Conservation (phyloP, 2,888 invertebrate genomes). For the Clepsis dumicolana region DNA sequence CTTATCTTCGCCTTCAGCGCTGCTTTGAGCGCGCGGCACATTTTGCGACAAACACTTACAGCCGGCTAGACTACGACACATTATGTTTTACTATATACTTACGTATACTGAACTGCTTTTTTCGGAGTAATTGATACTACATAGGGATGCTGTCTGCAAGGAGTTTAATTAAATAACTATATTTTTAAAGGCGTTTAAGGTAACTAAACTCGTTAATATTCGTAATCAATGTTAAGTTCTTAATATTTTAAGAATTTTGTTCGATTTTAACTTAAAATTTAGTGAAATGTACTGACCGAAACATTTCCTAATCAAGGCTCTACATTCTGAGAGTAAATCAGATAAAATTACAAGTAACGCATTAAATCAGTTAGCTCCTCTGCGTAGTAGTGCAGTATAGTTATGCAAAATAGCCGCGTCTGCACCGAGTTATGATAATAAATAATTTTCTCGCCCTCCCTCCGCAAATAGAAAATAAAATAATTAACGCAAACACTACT, state of each 20-base stretch:
- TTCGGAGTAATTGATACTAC: background rate
- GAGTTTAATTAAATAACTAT: background rate
- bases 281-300: background rate
- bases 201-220: background rate
- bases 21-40: background rate
- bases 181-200: background rate
- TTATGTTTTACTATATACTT: conserved; percentile 7
- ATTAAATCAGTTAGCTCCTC: too few species aligned
- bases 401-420: too few species aligned
- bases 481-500: too few species aligned
- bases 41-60: conserved; percentile 31
- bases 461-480: too few species aligned
- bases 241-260: background rate
- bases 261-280: background rate
- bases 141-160: background rate
- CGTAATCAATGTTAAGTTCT: background rate
- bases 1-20: background rate
- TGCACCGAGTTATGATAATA: too few species aligned
- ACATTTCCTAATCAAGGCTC: background rate
- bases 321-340: background rate
- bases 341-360: too few species aligned
- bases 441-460: too few species aligned
- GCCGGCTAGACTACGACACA: conserved; percentile 29
- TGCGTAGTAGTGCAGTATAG: too few species aligned
- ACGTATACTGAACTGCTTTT: too few species aligned